Percentiles rank a stretch among this genome's conserved stretches.
These are phyloP conservation scores for Achlya flavicornis DNA, from an alignment of 2,888 invertebrate genomes.

Conservation along the genomic window DNA sequence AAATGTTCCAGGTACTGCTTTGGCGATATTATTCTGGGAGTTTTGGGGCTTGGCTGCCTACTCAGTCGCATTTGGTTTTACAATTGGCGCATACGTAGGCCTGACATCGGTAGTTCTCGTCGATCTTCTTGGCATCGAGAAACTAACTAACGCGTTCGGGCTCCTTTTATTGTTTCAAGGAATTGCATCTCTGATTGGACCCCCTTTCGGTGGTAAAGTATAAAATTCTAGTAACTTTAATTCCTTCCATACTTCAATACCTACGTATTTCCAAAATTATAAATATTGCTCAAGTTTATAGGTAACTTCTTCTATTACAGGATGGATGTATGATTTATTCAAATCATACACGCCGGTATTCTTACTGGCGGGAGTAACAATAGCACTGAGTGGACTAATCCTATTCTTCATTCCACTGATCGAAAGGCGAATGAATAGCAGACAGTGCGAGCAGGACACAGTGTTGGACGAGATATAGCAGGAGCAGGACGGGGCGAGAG, in stretches of 20 bases:
- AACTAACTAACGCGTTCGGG: slow-evolving; percentile 97
- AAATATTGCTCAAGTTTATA: no score
- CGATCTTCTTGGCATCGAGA: slow-evolving; percentile 96
- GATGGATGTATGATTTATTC: slow-evolving; percentile 91
- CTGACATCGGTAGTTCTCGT: slow-evolving; percentile 97
- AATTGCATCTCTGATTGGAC: slow-evolving; percentile 95
- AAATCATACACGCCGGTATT: slow-evolving; percentile 94
- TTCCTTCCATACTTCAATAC: background rate
- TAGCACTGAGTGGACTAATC: slow-evolving; percentile 94
- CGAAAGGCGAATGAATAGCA: slow-evolving; percentile 72
- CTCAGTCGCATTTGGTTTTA: slow-evolving; percentile 92
- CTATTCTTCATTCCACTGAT: slow-evolving; percentile 92
- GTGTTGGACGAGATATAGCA: slow-evolving; percentile 75
- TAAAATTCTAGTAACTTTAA: background rate
- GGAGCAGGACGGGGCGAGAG: slow-evolving; percentile 44
- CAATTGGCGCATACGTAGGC: slow-evolving; percentile 98
- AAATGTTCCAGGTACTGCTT: slow-evolving; percentile 87
- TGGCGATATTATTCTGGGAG: slow-evolving; percentile 90
- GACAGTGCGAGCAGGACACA: slow-evolving; percentile 56
- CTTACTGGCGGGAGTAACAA: slow-evolving; percentile 92
- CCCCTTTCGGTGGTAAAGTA: slow-evolving; percentile 93
- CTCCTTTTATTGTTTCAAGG: slow-evolving; percentile 96
- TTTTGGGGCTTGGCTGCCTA: slow-evolving; percentile 91
- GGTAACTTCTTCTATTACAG: slow-evolving; percentile 78
- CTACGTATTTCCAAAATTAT: background rate